Percentiles rank a stretch among this genome's conserved stretches.
Evolutionary conservation across 2,113 vertebrate species (phyloP).

Genomic region (Papio anubis): DNA sequence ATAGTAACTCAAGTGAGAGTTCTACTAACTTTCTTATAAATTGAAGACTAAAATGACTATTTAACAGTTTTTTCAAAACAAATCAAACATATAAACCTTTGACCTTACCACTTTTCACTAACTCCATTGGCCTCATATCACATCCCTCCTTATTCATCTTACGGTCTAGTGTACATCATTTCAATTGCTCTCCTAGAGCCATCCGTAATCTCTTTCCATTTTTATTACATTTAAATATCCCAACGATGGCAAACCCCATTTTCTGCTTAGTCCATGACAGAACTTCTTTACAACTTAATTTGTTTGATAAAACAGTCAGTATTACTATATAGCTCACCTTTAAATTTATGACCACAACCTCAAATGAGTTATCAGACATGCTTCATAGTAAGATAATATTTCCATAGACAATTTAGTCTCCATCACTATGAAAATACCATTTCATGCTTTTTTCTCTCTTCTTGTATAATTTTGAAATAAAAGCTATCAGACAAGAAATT

Average conservation of each 20-base stretch:
- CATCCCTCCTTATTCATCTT: background rate
- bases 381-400: background rate
- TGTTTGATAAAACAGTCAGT: background rate
- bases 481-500: background rate
- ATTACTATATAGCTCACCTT: background rate
- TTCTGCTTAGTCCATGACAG: background rate
- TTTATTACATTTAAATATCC: background rate
- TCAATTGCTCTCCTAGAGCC: background rate
- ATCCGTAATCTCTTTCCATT: background rate
- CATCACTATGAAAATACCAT: background rate
- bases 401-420: background rate
- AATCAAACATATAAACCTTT: background rate
- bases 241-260: background rate
- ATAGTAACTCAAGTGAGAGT: background rate
- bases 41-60: background rate
- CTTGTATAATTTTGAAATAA: background rate
- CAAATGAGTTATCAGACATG: background rate
- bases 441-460: background rate
- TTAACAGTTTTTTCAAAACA: background rate
- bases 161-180: too few relatives aligned
- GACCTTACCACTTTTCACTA: background rate
- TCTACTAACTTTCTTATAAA: background rate
- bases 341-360: background rate
- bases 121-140: background rate
- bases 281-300: background rate